Conservation (phyloP, 2,888 invertebrate species). For the Smittia sp. region DNA sequence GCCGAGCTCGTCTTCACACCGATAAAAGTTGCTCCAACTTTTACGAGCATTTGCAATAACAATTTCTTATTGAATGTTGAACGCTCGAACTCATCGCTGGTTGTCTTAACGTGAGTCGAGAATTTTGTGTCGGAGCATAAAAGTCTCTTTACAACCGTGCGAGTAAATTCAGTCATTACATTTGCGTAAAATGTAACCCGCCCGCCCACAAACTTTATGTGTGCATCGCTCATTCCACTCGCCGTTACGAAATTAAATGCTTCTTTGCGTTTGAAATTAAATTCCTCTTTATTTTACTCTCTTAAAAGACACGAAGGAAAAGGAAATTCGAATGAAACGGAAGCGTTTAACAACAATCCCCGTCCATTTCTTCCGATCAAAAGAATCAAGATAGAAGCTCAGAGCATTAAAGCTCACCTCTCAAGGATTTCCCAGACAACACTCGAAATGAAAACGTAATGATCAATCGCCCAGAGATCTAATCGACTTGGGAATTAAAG, state of each 20-base stretch:
- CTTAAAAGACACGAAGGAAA: not conserved
- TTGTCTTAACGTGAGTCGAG: not conserved
- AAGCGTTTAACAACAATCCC: not conserved
- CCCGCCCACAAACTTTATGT: not conserved
- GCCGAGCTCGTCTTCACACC: not conserved
- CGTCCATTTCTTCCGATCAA: not conserved
- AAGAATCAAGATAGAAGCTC: not conserved
- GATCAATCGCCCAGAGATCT: constrained; percentile 1
- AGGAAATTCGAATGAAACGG: constrained; percentile 6
- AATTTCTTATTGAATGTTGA: constrained; percentile 30
- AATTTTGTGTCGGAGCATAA: constrained; percentile 1
- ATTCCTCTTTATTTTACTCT: constrained; percentile 1
- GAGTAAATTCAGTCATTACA: constrained; percentile 29
- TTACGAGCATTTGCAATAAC: constrained; percentile 14
- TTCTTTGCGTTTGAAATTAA: constrained; percentile 3
- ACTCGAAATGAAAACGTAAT: not conserved
- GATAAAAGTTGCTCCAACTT: not conserved
- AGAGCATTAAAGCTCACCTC: not conserved
- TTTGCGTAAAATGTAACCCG: not conserved
- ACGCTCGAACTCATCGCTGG: not conserved
- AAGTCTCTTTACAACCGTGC: not conserved
- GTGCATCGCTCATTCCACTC: not conserved
- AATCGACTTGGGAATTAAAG: not conserved
- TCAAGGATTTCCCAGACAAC: not conserved
- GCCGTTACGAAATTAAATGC: not conserved